phyloP scores from a whole-genome alignment of 2,888 invertebrate genomes.

The Shargacucullia verbasci region DNA sequence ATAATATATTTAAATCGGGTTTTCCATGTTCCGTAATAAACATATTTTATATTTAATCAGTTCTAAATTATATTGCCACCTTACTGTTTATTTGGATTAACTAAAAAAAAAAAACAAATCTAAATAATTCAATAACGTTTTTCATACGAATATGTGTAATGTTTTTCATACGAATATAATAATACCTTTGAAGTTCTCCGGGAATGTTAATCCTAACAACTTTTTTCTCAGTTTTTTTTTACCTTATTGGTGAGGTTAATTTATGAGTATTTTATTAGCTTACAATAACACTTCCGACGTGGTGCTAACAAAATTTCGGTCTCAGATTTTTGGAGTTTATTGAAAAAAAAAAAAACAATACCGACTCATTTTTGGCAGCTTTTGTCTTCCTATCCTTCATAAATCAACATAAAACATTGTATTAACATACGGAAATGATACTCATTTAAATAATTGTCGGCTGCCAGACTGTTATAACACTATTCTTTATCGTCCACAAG shows the following conservation, averaged over 20 bases:
- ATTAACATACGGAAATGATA: constrained; percentile 23
- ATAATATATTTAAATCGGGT: constrained; percentile 14
- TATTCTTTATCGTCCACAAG: constrained; percentile 30
- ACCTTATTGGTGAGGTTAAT: constrained; percentile 11
- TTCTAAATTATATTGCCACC: constrained; percentile 23
- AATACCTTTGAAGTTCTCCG: constrained; percentile 38
- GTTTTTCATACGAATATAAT: constrained; percentile 35
- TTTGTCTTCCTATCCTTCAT: constrained; percentile 1
- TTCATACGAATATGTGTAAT: constrained; percentile 35
- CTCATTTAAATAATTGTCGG: constrained; percentile 25
- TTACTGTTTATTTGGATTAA: constrained; percentile 47
- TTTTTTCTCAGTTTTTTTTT: constrained; percentile 7
- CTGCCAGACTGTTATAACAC: constrained; percentile 31
- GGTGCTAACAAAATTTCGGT: constrained; percentile 9
- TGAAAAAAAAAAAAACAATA: too few species aligned
- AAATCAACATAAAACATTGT: constrained; percentile 22
- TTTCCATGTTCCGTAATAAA: constrained; percentile 6
- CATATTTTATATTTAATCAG: constrained; percentile 4
- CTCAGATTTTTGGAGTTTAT: background rate
- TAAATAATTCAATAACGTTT: constrained; percentile 37
- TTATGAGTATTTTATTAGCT: constrained; percentile 16
- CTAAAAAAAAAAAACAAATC: constrained; percentile 27
- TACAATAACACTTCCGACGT: constrained; percentile 13
- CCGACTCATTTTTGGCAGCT: background rate
- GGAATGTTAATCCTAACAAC: constrained; percentile 20